Conservation (phyloP, 2,888 invertebrate species). For the Lacanobia wlatinum region DNA sequence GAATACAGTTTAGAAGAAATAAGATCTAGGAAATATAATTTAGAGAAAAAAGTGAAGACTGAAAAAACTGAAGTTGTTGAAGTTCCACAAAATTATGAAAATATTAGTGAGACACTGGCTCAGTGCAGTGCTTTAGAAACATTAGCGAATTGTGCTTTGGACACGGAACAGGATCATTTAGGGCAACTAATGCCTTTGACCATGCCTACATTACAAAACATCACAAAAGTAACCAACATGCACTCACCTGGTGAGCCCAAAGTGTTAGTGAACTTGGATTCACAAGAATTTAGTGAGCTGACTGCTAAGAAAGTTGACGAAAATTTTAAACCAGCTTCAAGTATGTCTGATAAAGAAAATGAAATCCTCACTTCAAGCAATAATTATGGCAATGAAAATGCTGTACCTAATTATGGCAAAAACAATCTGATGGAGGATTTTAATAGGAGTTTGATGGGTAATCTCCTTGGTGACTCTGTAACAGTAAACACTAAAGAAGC, state of each 20-base stretch:
- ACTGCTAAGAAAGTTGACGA: constrained; percentile 81
- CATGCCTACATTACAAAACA: constrained; percentile 86
- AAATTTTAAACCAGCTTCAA: constrained; percentile 72
- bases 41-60: constrained; percentile 79
- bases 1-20: constrained; percentile 96
- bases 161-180: constrained; percentile 86
- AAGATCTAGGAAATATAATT: constrained; percentile 91
- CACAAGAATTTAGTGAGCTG: constrained; percentile 86
- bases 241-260: constrained; percentile 89
- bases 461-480: constrained; percentile 90
- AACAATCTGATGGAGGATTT: constrained; percentile 88
- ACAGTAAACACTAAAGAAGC: constrained; percentile 94
- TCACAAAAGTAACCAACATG: constrained; percentile 87
- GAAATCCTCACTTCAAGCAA: constrained; percentile 69
- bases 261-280: constrained; percentile 87
- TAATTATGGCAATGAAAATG: constrained; percentile 78
- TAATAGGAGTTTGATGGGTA: constrained; percentile 87
- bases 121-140: constrained; percentile 89
- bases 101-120: constrained; percentile 85
- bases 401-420: constrained; percentile 77
- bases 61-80: constrained; percentile 75
- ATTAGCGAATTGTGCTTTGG: constrained; percentile 87
- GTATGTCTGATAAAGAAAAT: constrained; percentile 81
- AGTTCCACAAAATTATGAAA: constrained; percentile 77
- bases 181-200: constrained; percentile 86